Conservation (phyloP, 2,888 invertebrate genomes). For the Bellardia bayeri region DNA sequence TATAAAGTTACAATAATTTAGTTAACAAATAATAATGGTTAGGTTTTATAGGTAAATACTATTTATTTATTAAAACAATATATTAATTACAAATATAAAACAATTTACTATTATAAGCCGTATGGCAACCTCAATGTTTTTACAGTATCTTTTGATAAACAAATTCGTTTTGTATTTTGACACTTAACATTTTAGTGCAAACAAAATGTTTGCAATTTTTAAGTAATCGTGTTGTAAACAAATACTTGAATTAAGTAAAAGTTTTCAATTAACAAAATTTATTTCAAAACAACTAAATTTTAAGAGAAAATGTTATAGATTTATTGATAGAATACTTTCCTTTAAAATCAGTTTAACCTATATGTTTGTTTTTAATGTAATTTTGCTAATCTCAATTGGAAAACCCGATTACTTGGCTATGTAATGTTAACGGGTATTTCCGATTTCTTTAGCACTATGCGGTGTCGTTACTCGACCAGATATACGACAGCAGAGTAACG, state of each 20-base stretch:
- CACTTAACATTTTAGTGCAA: conserved; percentile 69
- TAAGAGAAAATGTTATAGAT: no score
- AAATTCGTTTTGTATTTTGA: conserved; percentile 61
- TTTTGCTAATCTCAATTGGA: not conserved
- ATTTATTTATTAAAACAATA: not conserved
- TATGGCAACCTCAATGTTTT: conserved; percentile 52
- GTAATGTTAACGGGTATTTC: conserved; percentile 27
- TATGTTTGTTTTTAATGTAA: not conserved
- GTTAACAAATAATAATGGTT: not conserved
- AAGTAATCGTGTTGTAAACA: conserved; percentile 49
- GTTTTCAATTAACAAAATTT: not conserved
- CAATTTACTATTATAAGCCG: not conserved
- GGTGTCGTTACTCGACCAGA: conserved; percentile 65
- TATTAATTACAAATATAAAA: not conserved
- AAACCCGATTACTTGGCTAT: conserved; percentile 43
- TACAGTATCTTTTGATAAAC: conserved; percentile 50
- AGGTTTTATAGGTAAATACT: not conserved
- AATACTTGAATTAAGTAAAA: not conserved
- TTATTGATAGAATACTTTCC: no score
- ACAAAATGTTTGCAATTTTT: not conserved
- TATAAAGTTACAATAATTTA: not conserved
- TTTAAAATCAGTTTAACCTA: not conserved
- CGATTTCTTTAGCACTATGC: conserved; percentile 59
- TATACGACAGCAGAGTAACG: conserved; percentile 66
- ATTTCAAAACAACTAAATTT: not conserved